phyloP scores from a whole-genome alignment of 2,888 invertebrate species.

The Rhingia rostrata region DNA sequence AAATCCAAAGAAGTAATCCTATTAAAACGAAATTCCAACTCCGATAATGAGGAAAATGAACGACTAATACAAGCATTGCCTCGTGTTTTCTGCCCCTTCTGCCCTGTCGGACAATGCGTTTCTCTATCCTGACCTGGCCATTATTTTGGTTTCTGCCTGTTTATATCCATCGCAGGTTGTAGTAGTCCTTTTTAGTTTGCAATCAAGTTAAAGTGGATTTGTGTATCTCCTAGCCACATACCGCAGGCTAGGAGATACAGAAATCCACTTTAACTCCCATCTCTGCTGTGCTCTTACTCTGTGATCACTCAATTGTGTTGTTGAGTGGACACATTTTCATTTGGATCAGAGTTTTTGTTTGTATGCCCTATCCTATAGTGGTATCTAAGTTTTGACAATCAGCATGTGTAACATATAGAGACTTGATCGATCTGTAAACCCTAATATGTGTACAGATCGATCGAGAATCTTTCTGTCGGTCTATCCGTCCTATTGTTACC shows the following conservation, averaged over 20 bases:
- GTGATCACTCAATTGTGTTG: constrained; percentile 30
- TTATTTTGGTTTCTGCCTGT: constrained; percentile 10
- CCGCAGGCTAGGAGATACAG: too few species aligned
- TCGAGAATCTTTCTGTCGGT: too few species aligned
- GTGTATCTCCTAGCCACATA: neutral
- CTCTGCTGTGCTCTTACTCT: constrained; percentile 3
- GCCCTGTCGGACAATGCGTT: neutral
- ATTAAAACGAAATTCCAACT: constrained; percentile 38
- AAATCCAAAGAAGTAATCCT: constrained; percentile 24
- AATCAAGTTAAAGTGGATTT: constrained; percentile 4
- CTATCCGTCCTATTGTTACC: too few species aligned
- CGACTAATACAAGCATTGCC: neutral
- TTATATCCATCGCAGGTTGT: neutral
- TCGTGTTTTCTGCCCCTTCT: neutral
- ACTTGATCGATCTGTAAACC: too few species aligned
- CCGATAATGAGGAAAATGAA: constrained; percentile 45
- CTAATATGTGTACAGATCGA: too few species aligned
- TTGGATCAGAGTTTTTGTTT: neutral
- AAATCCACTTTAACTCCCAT: too few species aligned
- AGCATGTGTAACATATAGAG: too few species aligned
- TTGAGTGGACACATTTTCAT: constrained; percentile 22
- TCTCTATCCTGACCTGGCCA: constrained; percentile 10
- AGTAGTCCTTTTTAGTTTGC: neutral
- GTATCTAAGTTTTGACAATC: too few species aligned
- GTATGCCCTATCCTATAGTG: too few species aligned